phyloP scores from a whole-genome alignment of 2,797 vertebrate species.

The Argya squamiceps region DNA sequence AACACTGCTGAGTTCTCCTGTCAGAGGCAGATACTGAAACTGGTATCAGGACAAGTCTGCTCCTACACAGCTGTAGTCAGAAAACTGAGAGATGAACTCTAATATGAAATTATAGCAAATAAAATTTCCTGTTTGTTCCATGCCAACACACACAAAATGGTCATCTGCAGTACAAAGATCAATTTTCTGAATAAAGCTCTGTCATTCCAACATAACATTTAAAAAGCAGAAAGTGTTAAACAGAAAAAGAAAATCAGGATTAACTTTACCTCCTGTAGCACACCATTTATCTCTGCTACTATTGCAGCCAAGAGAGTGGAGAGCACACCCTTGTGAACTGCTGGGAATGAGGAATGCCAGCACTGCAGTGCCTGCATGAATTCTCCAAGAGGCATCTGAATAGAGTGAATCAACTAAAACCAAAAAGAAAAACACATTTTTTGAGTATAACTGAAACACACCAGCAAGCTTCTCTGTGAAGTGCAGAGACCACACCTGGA shows the following conservation, averaged over 20 bases:
- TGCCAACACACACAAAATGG: neutral
- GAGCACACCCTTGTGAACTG: conserved; percentile 80
- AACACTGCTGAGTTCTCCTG: neutral
- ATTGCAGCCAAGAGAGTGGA: conserved; percentile 86
- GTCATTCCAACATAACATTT: neutral
- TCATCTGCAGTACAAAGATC: neutral
- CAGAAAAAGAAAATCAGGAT: neutral
- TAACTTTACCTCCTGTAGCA: conserved; percentile 84
- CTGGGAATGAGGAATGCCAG: conserved; percentile 66
- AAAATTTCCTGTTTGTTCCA: neutral
- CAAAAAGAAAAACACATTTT: neutral
- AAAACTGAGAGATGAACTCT: neutral
- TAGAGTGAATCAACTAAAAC: conserved; percentile 82
- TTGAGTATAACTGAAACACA: neutral
- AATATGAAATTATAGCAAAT: neutral
- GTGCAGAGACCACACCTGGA: neutral
- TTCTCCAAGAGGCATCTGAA: conserved; percentile 78
- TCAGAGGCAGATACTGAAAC: neutral
- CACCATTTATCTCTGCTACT: conserved; percentile 84
- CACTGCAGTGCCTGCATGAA: conserved; percentile 81
- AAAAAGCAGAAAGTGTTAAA: neutral
- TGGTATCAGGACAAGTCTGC: neutral
- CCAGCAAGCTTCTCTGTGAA: neutral
- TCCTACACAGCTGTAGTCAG: neutral
- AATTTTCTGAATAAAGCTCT: neutral